Evolutionary conservation across 1,140 invertebrate species (phyloP).

Genomic region (Papilio polytes): DNA sequence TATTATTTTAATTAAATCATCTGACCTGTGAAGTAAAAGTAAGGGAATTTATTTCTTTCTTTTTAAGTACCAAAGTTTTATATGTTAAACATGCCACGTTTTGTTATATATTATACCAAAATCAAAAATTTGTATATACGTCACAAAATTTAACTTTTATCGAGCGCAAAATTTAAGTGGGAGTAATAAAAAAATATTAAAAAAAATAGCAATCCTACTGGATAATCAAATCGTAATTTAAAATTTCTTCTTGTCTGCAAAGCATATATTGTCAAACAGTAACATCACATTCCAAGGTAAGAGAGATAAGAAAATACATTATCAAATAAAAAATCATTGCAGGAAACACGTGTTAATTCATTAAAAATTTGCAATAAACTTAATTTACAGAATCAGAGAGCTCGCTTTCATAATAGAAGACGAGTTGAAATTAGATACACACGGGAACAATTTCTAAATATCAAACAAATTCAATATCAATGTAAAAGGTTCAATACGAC

Average conservation of each 20-base stretch:
- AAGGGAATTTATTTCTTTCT: too few relatives aligned
- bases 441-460: constrained; percentile 16
- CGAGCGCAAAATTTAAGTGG: too few relatives aligned
- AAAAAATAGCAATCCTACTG: too few relatives aligned
- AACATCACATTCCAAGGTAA: neutral
- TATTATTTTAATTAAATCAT: neutral
- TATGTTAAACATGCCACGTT: too few relatives aligned
- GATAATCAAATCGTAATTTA: too few relatives aligned
- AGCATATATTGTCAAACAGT: neutral
- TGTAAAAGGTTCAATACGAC: constrained; percentile 35
- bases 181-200: too few relatives aligned
- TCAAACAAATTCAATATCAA: constrained; percentile 37
- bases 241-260: neutral
- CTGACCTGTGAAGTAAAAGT: too few relatives aligned
- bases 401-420: neutral
- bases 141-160: too few relatives aligned
- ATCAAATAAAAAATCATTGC: neutral
- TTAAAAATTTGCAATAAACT: neutral
- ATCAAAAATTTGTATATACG: neutral
- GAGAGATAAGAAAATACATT: neutral
- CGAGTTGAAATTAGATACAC: neutral
- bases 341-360: neutral
- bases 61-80: too few relatives aligned
- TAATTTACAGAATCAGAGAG: neutral
- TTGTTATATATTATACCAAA: neutral